A percentile compares a stretch with the other conserved stretches of the same genome.
Conservation (phyloP, 2,888 invertebrate genomes). For the Andrena praecox region DNA sequence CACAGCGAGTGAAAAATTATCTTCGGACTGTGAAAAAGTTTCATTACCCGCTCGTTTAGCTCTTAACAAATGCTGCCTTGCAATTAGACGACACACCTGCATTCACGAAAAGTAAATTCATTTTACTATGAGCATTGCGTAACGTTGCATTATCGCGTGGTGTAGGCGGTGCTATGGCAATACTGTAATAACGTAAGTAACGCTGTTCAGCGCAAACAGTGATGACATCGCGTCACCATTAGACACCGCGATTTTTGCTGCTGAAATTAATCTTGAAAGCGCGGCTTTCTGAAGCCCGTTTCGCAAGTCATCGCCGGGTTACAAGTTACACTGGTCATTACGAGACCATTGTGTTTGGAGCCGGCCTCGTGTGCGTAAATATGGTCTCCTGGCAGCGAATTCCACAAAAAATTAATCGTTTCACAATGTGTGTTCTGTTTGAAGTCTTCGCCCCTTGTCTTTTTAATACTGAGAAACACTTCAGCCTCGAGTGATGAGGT, state of each 20-base stretch:
- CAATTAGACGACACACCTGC: not conserved
- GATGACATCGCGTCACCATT: conserved; percentile 6
- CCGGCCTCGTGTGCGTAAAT: not conserved
- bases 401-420: conserved; percentile 6
- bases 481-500: no score
- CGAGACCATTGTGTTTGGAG: conserved; percentile 24
- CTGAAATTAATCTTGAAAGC: conserved; percentile 36
- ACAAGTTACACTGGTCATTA: conserved; percentile 29
- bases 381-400: not conserved
- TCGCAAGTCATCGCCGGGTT: conserved; percentile 36
- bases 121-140: not conserved
- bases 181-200: not conserved
- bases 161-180: not conserved
- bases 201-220: not conserved
- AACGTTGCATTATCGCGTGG: conserved; percentile 3
- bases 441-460: no score
- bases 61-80: no score
- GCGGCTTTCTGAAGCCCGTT: conserved; percentile 20
- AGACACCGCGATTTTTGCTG: conserved; percentile 2
- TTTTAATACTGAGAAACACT: no score
- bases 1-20: no score
- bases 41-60: no score
- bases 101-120: conserved; percentile 4
- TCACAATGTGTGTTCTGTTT: not conserved
- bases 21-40: no score